Evolutionary conservation across 2,113 vertebrate species (phyloP), one percentile per base, ranked within the genome.

Genomic region (Hepsetus odoe): DNA sequence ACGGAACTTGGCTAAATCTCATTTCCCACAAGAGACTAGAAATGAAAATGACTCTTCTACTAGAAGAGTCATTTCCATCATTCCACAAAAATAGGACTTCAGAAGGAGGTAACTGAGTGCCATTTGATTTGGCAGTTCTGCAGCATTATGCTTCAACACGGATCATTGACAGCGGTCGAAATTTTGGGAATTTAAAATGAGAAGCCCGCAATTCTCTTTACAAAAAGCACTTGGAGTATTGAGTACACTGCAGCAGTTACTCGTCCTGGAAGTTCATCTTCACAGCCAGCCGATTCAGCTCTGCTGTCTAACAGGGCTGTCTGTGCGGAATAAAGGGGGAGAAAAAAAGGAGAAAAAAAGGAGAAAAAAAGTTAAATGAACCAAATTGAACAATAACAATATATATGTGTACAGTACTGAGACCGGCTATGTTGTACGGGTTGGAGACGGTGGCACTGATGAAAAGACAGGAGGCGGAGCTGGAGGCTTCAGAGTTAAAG

Each of bases 61-160:
- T 62, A 33, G 59, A 62, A 62, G 5, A 33, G 32, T 24, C n/a
- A 56, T 62, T 32, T 62, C 59, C 59, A 62, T 62, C 59, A 33
- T 62, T 59, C 32, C 30, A 62, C 14, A 20, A 62, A 62, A 62
- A 20, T 33, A 7, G 22, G 22, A 56, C 24, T 53, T 53, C 18
- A 20, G 22, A 30, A 58, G 28, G 12, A 61, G 16, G 26, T 24
- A 8, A 59, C 12, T 11, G 44, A 49, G 46, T 49, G 46, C 4
- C 18, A 20, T 49, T 49, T 49, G 46, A 49, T 49, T 49, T 49
- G 46, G 2, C 20, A 49, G 14, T 20, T 49, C 20, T 49, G 5
- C 46, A 20, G 46, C 18, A 20, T 49, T 49, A 5, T 49, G 46
- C 46, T 49, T 49, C 46, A 20, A 20, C 4, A 49, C 16, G 46